Conservation (phyloP, 2,113 vertebrate genomes). For the Nipponia nippon region DNA sequence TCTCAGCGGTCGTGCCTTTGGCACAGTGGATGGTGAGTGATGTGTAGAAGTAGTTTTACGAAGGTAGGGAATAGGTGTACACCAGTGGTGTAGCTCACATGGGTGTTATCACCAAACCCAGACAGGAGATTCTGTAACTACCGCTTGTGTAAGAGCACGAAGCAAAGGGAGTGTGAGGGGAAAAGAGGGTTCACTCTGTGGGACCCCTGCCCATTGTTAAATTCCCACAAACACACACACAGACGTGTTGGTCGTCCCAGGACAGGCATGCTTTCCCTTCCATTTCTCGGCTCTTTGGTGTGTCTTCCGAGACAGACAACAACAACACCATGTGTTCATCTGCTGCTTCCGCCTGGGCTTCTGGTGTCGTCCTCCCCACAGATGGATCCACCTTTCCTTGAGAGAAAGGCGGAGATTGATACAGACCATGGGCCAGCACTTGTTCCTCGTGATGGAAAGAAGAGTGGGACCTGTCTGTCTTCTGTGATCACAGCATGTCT, state of each 20-base stretch:
- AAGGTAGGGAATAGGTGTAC: background rate
- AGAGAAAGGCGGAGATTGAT: background rate
- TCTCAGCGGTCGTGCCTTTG: background rate
- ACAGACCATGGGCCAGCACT: too few species aligned
- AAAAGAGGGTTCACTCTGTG: background rate
- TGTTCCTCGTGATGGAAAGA: background rate
- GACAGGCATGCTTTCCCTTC: background rate
- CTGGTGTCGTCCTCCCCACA: background rate
- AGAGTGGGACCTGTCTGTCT: background rate
- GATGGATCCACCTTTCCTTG: background rate
- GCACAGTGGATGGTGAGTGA: background rate
- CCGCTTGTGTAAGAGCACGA: background rate
- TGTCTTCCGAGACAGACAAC: background rate
- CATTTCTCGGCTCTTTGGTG: background rate
- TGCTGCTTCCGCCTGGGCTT: background rate
- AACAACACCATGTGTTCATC: background rate
- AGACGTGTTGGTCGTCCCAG: background rate
- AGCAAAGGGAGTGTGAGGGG: background rate
- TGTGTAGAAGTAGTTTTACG: background rate
- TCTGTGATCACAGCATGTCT: accelerated
- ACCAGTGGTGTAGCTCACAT: accelerated
- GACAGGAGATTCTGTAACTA: background rate
- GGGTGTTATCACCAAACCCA: background rate
- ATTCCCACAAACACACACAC: background rate
- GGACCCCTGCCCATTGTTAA: background rate